Conservation (phyloP, 2,113 vertebrate genomes). For the Pachyramphus minor region DNA sequence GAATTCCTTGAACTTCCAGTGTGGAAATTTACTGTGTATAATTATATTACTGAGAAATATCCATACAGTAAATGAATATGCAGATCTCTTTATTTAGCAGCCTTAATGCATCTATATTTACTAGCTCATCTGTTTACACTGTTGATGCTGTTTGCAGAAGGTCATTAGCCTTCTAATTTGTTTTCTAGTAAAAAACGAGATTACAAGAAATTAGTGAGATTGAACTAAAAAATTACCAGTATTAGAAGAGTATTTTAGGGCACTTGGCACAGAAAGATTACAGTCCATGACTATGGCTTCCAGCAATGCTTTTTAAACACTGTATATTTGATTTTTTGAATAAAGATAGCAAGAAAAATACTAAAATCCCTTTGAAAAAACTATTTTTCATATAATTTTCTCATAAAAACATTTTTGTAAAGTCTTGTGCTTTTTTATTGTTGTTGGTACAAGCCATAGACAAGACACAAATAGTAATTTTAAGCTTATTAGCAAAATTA, state of each 20-base stretch:
- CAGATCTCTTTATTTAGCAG: constrained; percentile 13
- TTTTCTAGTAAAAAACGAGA: neutral
- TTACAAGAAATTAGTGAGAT: neutral
- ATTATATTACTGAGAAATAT: constrained; percentile 19
- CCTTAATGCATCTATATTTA: neutral
- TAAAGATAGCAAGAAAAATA: neutral
- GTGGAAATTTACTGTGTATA: neutral
- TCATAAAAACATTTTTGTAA: neutral
- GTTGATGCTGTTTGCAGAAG: neutral
- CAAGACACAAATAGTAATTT: neutral
- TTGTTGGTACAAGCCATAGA: neutral
- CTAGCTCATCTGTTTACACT: neutral
- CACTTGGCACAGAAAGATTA: neutral
- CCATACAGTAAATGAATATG: neutral
- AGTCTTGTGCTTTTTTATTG: neutral
- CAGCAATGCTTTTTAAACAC: neutral
- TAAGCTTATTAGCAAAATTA: neutral
- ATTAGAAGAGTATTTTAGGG: neutral
- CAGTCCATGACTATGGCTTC: neutral
- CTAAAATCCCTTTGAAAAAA: neutral
- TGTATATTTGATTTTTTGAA: neutral
- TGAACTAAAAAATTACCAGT: neutral
- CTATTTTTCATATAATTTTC: neutral
- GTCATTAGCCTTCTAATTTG: neutral
- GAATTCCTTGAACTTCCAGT: constrained; percentile 13